These are phyloP conservation scores for Aldabrachelys gigantea DNA, from an alignment of 2,113 vertebrate genomes.

Conservation along the genomic window DNA sequence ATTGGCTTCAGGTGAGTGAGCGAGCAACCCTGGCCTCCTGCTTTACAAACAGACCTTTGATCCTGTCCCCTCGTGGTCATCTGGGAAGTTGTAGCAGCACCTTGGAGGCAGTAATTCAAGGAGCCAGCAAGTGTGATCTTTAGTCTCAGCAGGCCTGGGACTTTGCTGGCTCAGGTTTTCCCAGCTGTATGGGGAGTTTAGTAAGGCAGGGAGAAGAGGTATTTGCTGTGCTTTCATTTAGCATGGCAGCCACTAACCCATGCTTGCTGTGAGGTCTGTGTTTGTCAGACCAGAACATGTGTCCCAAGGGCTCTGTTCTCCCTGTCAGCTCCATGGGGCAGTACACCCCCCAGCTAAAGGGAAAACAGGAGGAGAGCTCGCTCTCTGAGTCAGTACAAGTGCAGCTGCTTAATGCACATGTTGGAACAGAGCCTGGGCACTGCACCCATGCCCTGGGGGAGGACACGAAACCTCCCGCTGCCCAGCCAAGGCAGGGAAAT, in stretches of 20 bases:
- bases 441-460: too few species aligned
- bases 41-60: neutral
- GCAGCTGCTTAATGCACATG: neutral
- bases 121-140: neutral
- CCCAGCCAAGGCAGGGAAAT: neutral
- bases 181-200: neutral
- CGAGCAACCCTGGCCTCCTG: neutral
- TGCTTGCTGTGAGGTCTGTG: neutral
- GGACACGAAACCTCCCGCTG: too few species aligned
- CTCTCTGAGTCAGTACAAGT: neutral
- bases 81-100: neutral
- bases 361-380: too few species aligned
- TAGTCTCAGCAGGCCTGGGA: neutral
- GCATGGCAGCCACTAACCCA: neutral
- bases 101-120: neutral
- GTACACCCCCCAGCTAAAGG: neutral
- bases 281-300: neutral
- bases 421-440: neutral
- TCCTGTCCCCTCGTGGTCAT: fast-evolving
- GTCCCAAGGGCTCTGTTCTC: neutral
- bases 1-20: fast-evolving
- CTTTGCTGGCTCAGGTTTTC: neutral
- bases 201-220: too few species aligned
- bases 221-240: neutral
- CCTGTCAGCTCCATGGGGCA: neutral